Evolutionary conservation across 2,113 vertebrate genomes (phyloP), one percentile per base, ranked within the genome.

Genomic region (Sorex fumeus): DNA sequence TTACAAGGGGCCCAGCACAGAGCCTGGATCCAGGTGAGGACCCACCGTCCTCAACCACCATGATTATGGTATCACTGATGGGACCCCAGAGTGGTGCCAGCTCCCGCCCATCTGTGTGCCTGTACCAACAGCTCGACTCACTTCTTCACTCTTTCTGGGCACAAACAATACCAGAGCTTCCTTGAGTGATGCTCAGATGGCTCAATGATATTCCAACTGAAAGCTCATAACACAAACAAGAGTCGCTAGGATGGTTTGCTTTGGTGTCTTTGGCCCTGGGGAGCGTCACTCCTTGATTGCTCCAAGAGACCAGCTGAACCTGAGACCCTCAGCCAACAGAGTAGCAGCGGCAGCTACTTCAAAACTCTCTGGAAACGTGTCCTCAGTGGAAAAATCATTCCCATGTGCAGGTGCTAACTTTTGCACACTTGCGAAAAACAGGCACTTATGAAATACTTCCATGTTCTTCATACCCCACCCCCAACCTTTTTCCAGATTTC

Each of bases 31-130:
- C 4, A 27, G 3, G 0, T n/a, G 15, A 69, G 66, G 11, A 57
- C 15, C 16, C 57, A 34, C 23, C 66, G 18, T 0, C 0, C 28
- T 45, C 0, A 34, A 74, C 40, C 66, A 25, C 3, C 45, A 8
- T 15, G 3, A 10, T 1, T 2, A 30, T 11, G 1, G 2, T 4
- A 2, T 1, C 21, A 16, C 12, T 16, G 34, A 40, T 7, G 27
- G 21, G 4, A 18, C 32, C 43, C 30, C 30, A 30, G 8, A 1
- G 1, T 47, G 0, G 6, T 8, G 5, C 28, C 81, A 69, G 53
- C 1, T 32, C 27, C 57, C 34, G 25, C 32, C 30, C 57, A 62
- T 7, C 7, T 1, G 5, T 1, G 28, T 25, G 43, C n/a, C 70
- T 77, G 36, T 5, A 43, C 40, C 30, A 70, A 85, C 71, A 67